Conservation (phyloP, 2,888 invertebrate species). For the Kryphioiulus occultus region DNA sequence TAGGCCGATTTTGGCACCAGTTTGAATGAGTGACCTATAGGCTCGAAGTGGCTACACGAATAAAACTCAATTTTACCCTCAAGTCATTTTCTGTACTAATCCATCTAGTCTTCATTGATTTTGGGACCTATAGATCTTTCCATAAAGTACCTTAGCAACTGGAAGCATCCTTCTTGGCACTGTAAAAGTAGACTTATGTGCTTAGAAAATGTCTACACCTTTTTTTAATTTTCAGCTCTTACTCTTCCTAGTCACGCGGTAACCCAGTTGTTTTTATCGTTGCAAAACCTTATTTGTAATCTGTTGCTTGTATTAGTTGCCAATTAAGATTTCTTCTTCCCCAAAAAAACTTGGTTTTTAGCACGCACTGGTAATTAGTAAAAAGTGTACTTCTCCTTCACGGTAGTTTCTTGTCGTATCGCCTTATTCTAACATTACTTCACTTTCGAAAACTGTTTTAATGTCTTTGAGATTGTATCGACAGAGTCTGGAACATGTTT, state of each 20-base stretch:
- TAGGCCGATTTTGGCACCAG: background rate
- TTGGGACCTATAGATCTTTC: background rate
- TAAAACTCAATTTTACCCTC: background rate
- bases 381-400: background rate
- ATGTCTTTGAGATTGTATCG: background rate
- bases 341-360: slow-evolving; percentile 20
- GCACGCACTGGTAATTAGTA: slow-evolving; percentile 5
- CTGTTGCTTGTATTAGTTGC: background rate
- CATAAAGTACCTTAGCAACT: background rate
- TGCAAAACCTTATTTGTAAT: slow-evolving; percentile 2
- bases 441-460: background rate
- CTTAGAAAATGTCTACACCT: background rate
- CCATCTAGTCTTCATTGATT: slow-evolving; percentile 36
- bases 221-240: slow-evolving; percentile 28
- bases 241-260: slow-evolving; percentile 45
- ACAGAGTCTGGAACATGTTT: background rate
- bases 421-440: background rate
- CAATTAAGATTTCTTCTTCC: slow-evolving; percentile 33
- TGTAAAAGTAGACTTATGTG: slow-evolving; percentile 17
- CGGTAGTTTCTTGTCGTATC: background rate
- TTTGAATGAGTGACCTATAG: background rate
- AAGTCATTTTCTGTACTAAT: slow-evolving; percentile 32
- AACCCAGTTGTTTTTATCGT: slow-evolving; percentile 25
- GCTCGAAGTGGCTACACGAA: background rate
- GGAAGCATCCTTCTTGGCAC: background rate